Percentiles rank a stretch among this genome's conserved stretches.
These are phyloP conservation scores for Siniperca obscura DNA, from an alignment of 2,797 vertebrate genomes.

Conservation along the genomic window DNA sequence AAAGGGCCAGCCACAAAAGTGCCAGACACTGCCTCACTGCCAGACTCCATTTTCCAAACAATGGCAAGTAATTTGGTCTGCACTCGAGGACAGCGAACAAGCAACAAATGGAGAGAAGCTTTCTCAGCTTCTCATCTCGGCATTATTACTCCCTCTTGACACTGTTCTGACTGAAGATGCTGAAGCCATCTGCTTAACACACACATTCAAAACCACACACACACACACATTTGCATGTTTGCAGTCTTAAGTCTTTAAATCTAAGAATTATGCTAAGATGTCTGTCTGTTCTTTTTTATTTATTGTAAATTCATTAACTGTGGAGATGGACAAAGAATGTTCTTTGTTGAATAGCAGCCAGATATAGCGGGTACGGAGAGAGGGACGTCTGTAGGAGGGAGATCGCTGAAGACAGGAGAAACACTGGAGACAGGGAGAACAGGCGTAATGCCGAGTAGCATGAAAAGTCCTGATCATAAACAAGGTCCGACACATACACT, in stretches of 20 bases:
- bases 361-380: too few relatives aligned
- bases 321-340: too few relatives aligned
- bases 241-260: too few relatives aligned
- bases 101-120: slow-evolving; percentile 8
- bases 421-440: too few relatives aligned
- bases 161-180: slow-evolving; percentile 4
- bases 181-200: slow-evolving; percentile 9
- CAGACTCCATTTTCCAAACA: slow-evolving; percentile 38
- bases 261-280: not conserved
- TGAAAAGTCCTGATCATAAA: too few relatives aligned
- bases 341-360: too few relatives aligned
- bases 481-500: too few relatives aligned
- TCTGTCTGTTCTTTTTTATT: not conserved
- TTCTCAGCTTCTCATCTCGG: not conserved
- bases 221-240: not conserved
- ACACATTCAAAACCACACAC: not conserved
- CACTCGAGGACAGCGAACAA: slow-evolving; percentile 17
- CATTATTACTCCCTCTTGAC: slow-evolving; percentile 17
- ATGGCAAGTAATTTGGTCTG: slow-evolving; percentile 24
- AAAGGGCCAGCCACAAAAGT: not conserved
- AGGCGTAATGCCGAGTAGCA: too few relatives aligned
- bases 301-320: too few relatives aligned
- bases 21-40: slow-evolving; percentile 14
- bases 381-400: too few relatives aligned
- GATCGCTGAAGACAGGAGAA: too few relatives aligned